phyloP scores from a whole-genome alignment of 2,797 vertebrate genomes.

The Trichosurus vulpecula region DNA sequence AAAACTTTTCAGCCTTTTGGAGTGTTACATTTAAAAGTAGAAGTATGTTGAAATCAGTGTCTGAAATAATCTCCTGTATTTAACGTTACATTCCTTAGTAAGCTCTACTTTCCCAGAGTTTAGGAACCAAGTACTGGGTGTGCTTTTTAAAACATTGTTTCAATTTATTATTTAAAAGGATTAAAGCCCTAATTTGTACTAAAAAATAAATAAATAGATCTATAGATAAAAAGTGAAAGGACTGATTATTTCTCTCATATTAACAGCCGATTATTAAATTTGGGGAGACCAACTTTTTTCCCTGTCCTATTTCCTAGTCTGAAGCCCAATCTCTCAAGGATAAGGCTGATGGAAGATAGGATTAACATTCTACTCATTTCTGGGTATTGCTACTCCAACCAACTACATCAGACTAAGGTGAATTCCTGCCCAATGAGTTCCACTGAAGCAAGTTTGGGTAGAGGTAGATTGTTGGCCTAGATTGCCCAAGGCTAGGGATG shows the following conservation, averaged over 20 bases:
- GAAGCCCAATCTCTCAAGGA: neutral
- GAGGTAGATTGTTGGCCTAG: neutral
- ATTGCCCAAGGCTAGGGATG: neutral
- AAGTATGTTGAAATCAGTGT: neutral
- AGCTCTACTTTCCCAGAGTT: slow-evolving; percentile 22
- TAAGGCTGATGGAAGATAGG: neutral
- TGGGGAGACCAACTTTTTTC: neutral
- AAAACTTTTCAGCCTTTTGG: neutral
- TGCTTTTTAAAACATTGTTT: neutral
- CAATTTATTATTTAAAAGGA: slow-evolving; percentile 50
- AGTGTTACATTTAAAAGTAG: neutral
- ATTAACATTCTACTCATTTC: neutral
- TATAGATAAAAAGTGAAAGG: neutral
- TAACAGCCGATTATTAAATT: neutral
- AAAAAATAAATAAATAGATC: no score
- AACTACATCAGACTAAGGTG: neutral
- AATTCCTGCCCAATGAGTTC: neutral
- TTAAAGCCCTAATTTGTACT: slow-evolving; percentile 53
- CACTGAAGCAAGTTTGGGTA: neutral
- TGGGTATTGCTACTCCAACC: neutral
- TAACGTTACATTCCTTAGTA: neutral
- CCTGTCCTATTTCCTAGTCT: neutral
- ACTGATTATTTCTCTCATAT: neutral
- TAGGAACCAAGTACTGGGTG: neutral
- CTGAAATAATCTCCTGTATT: neutral